Evolutionary conservation across 2,113 vertebrate genomes (phyloP).

Genomic region (Nannobrachium achirus): DNA sequence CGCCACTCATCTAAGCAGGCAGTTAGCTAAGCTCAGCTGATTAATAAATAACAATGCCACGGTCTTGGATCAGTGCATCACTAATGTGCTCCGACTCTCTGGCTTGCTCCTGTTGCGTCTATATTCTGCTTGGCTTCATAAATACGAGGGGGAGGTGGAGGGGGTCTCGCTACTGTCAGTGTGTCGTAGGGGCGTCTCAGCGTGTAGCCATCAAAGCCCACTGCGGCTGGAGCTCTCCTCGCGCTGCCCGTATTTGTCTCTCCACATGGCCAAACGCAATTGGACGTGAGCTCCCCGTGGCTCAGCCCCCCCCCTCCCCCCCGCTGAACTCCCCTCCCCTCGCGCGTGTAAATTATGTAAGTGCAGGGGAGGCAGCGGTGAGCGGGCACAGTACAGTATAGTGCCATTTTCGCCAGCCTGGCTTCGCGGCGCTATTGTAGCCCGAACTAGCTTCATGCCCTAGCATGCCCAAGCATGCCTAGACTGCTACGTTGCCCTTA

Average conservation of each 20-base stretch:
- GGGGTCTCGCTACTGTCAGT: slow-evolving; percentile 37
- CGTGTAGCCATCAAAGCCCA: slow-evolving; percentile 68
- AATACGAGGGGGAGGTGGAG: slow-evolving; percentile 32
- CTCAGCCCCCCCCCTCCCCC: slow-evolving; percentile 1
- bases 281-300: slow-evolving; percentile 55
- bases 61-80: slow-evolving; percentile 70
- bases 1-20: slow-evolving; percentile 67
- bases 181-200: slow-evolving; percentile 65
- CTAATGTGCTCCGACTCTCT: slow-evolving; percentile 73
- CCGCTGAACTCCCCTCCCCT: slow-evolving; percentile 41
- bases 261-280: slow-evolving; percentile 66
- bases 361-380: slow-evolving; percentile 51
- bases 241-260: slow-evolving; percentile 57
- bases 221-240: slow-evolving; percentile 61
- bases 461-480: slow-evolving; percentile 1
- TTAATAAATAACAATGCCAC: slow-evolving; percentile 78
- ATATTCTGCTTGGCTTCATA: slow-evolving; percentile 58
- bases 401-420: slow-evolving; percentile 56
- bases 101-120: slow-evolving; percentile 68
- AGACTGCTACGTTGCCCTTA: slow-evolving; percentile 26
- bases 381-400: slow-evolving; percentile 59
- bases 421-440: slow-evolving; percentile 29
- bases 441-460: slow-evolving; percentile 20
- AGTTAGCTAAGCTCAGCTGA: slow-evolving; percentile 76
- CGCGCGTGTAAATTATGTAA: slow-evolving; percentile 80